Base-by-base conservation (phyloP, 2,113 vertebrate species). In the Spea bombifrons region DNA sequence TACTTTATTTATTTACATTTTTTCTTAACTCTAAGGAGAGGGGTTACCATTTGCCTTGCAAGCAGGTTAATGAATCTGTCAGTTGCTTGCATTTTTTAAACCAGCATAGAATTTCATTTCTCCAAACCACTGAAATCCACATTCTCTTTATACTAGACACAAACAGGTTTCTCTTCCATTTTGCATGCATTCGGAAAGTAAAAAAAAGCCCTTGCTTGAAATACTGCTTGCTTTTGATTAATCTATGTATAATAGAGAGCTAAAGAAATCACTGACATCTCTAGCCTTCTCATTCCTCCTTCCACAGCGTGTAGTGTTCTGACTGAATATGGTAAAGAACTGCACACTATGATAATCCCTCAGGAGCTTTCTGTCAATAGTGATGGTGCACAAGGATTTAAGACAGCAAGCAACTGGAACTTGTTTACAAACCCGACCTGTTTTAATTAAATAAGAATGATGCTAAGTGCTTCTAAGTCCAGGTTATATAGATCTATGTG, bases 371-470 rank as follows among this genome's bases (percentile, higher is more conserved):
- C 55, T 13, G 5, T 52, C 48, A n/a, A 30, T 30, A 52, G 8
- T 71, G n/a, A 71, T 52, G 48, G 48, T 52, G n/a, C 47, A 30
- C 69, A 71, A 71, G 16, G 49, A 71, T 53, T 55, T 55, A 10
- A 71, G 7, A 43, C 43, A 30, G 17, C 49, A 55, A 44, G 49
- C 16, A 71, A 71, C 48, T 43, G 9, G 49, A 50, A 50, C 70
- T 80, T 45, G 77, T 73, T 80, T 74, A 74, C 64, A 57, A 67
- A 46, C 13, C 7, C 49, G 63, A 74, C 53, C 59, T 68, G 53
- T 61, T 80, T 80, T 73, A 80, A 80, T 80, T 74, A 74, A 61
- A 57, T 49, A 73, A 50, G 64, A 72, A 59, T 67, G 64, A 61
- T 80, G 65, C 45, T 80, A 80, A 79, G 70, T 79, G 70, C 16